Evolutionary conservation across 2,113 vertebrate species (phyloP).

Genomic region (Dinomys branickii): DNA sequence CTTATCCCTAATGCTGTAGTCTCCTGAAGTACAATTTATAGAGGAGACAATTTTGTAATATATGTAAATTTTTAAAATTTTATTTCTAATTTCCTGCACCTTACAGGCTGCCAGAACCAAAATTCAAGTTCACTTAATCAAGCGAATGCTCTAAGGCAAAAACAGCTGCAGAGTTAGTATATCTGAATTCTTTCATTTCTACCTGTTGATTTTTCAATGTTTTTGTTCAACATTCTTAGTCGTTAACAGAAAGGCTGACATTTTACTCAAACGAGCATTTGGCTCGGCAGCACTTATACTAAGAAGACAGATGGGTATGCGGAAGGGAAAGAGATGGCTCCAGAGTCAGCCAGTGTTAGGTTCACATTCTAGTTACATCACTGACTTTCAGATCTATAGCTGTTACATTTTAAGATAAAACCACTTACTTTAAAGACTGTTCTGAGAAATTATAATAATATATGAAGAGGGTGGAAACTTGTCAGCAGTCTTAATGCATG

Average conservation of each 20-base stretch:
- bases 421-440: neutral
- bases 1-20: neutral
- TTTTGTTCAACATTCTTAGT: conserved; percentile 3
- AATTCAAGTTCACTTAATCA: neutral
- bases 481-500: neutral
- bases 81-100: neutral
- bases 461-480: neutral
- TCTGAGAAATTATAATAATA: neutral
- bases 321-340: neutral
- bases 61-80: neutral
- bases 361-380: neutral
- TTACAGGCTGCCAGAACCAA: neutral
- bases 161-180: neutral
- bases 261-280: neutral
- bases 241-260: too few relatives aligned
- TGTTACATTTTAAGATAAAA: conserved; percentile 7
- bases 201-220: neutral
- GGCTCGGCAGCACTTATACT: neutral
- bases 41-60: neutral
- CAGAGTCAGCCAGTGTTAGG: neutral
- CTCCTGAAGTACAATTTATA: neutral
- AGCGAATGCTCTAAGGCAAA: conserved; percentile 7
- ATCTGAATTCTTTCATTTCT: neutral
- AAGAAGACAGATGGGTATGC: neutral
- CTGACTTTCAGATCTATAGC: neutral